Conservation (phyloP, 1,140 invertebrate species). For the Drosophila nigrodunni region DNA sequence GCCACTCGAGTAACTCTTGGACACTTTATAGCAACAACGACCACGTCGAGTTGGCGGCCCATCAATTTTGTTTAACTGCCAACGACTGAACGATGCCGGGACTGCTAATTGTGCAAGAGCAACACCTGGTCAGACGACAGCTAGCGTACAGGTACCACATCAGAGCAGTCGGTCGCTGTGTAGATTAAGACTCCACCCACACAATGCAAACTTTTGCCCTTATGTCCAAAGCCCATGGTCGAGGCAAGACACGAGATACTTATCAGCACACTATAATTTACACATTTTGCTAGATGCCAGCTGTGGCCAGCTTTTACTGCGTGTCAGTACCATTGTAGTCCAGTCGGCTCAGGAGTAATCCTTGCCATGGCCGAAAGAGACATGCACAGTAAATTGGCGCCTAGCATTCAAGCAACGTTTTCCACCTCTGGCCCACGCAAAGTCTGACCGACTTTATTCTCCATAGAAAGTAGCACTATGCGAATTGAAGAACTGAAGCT, state of each 20-base stretch:
- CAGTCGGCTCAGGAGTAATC: slow-evolving; percentile 17
- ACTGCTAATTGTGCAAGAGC: slow-evolving; percentile 39
- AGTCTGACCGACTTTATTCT: slow-evolving; percentile 10
- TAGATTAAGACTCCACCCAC: slow-evolving; percentile 40
- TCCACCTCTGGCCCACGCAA: slow-evolving; percentile 13
- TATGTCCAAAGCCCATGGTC: slow-evolving; percentile 9
- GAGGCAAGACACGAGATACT: slow-evolving; percentile 24
- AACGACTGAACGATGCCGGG: slow-evolving; percentile 10
- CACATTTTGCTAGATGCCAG: slow-evolving; percentile 47
- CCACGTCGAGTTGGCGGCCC: slow-evolving; percentile 1
- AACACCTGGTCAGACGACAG: slow-evolving; percentile 23
- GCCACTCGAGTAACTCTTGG: slow-evolving; percentile 13
- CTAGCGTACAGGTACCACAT: neutral
- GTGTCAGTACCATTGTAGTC: neutral
- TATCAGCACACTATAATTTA: slow-evolving; percentile 60
- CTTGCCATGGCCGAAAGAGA: slow-evolving; percentile 10
- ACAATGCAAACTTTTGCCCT: slow-evolving; percentile 10
- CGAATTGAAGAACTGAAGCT: slow-evolving; percentile 2
- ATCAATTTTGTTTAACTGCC: slow-evolving; percentile 35
- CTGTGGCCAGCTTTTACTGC: slow-evolving; percentile 38
- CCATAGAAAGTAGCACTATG: slow-evolving; percentile 44
- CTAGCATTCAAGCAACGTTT: slow-evolving; percentile 38
- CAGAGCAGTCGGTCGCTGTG: neutral
- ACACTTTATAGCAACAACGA: neutral
- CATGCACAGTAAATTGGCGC: slow-evolving; percentile 53